Evolutionary conservation across 37 sponge, comb jelly and placozoan genomes (phyloP), one percentile per base, ranked within the genome.

Genomic region (Aphrocallistes beatrix): DNA sequence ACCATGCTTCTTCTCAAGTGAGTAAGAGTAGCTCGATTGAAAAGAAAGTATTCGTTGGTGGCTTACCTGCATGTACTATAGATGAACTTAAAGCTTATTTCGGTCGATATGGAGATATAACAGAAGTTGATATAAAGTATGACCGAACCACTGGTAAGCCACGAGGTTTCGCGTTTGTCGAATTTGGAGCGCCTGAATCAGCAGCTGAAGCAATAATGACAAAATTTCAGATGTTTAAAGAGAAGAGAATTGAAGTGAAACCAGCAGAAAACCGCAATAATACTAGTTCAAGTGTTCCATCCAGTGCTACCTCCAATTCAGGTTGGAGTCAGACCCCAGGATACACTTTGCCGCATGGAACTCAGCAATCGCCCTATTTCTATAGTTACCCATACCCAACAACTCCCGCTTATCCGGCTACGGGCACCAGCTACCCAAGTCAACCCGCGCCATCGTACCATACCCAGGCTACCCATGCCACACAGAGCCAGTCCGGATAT

Each of bases 31-130:
- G 17, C 3, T 25, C 6, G 6, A 60, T 60, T 60, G 75, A 32
- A 25, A 60, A 60, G 34, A 60, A 60, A 60, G 75, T 92, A 23
- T 92, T 92, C 39, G 82, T 92, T 47, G 92, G 92, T 23, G 92
- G 92, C 0, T 38, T 92, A 1, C 47, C 83, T 0, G 88, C 82
- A 21, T 83, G 88, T 17, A 81, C 51, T 32, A 85, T 84, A 16
- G 90, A 92, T 0, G 86, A 85, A n/a, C 30, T 89, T 0, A 87
- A 38, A 37, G 9, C 37, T 8, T 81, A 86, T 39, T 89, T 92
- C 34, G 17, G 13, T 25, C 51, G 88, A 37, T 86, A 45, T 86
- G 92, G 92, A 38, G 38, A 38, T 38, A 85, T 88, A 30, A 23
- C 75, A 8, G 75, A 60, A 60, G 75, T 60, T 19, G 75, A 60